Conservation (phyloP, 2,797 vertebrate species). For the Spondyliosoma cantharus region DNA sequence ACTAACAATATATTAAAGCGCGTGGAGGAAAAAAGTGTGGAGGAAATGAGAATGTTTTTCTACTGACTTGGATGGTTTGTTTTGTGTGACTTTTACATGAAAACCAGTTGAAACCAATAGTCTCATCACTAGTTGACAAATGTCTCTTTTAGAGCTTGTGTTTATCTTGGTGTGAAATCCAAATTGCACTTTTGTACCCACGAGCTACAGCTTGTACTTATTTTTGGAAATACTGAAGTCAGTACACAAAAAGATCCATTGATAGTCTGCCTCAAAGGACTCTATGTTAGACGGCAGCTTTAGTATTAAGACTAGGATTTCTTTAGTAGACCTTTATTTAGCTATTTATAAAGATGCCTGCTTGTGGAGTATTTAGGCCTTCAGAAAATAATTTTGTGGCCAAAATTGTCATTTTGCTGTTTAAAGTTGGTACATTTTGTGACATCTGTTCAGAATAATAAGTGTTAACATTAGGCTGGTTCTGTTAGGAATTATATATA, state of each 20-base stretch:
- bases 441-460: too few relatives aligned
- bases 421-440: too few relatives aligned
- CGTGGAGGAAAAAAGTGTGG: constrained; percentile 11
- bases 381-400: not conserved
- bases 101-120: constrained; percentile 38
- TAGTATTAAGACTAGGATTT: constrained; percentile 13
- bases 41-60: constrained; percentile 24
- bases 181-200: constrained; percentile 27
- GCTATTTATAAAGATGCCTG: not conserved
- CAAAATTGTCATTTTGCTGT: too few relatives aligned
- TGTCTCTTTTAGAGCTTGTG: constrained; percentile 21
- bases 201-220: constrained; percentile 22
- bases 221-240: constrained; percentile 29
- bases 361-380: not conserved
- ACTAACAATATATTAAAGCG: constrained; percentile 30
- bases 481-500: too few relatives aligned
- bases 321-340: not conserved
- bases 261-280: constrained; percentile 22
- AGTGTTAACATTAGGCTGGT: too few relatives aligned
- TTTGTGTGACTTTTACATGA: constrained; percentile 30
- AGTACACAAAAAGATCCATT: not conserved
- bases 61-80: constrained; percentile 34
- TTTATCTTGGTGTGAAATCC: constrained; percentile 48
- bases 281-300: not conserved
- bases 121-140: constrained; percentile 35